Evolutionary conservation across 2,888 invertebrate species (phyloP), one percentile per base, ranked within the genome.

Genomic region (Drosophila kanekoi): DNA sequence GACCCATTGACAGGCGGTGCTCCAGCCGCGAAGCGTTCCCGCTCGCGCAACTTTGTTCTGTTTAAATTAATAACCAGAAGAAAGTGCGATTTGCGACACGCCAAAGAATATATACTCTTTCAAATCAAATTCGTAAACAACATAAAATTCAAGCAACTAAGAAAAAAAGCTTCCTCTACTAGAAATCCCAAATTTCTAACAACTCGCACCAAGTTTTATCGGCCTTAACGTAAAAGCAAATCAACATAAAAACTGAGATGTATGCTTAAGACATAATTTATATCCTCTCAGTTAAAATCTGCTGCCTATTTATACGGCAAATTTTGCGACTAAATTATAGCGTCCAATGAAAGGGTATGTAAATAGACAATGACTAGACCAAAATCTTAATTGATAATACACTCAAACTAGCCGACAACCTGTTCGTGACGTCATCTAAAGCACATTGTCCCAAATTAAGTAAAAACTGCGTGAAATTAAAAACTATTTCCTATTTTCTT

Each of bases 1-100:
- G 63, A 63, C 74, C 70, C 48, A 70, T 47, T 54, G 40, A 40
- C 56, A 73, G 61, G 54, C 59, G 61, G 52, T 48, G 48, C 32
- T 72, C 38, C 59, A 43, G 32, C 38, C 4, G 18, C 5, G 13
- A 45, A 10, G 3, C 40, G 10, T 11, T 57, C 48, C 18, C n/a
- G 0, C n/a, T 10, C 14, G 3, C 16, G n/a, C 48, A 2, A 2
- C 9, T 41, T 38, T 28, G 37, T 45, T 61, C 18, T 52, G 13
- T 40, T 48, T 59, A 48, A 47, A 44, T 23, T 51, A 9, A 8
- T 6, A 40, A 16, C 0, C 14, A 14, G 14, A 3, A 13, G 16
- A 40, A 16, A 40, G 10, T 16, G 8, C 8, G 4, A n/a, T 33
- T 16, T 16, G 6, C 16, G 10, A 5, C 13, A 2, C 1, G n/a